Base-by-base conservation (phyloP, 2,888 invertebrate species). In the Nomada lathburiana region DNA sequence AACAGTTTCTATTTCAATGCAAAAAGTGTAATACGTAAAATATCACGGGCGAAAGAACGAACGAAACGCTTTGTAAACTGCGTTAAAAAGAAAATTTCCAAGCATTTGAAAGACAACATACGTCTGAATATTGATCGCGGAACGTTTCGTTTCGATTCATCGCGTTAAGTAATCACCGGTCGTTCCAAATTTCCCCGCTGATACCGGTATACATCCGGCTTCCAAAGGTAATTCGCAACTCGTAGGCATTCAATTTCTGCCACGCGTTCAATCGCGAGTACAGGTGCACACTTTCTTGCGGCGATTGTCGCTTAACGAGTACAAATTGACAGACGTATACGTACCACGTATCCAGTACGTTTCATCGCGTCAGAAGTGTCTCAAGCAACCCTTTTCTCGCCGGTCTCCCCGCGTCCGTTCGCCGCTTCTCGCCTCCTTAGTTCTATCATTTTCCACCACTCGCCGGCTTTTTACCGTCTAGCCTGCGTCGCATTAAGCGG, bases 401-500 rank as follows among this genome's bases (percentile, higher is more conserved):
- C 20, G 18, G 20, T 57, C 7, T 23, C 23, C 16, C 23, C 64
- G 29, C 29, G 70, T 36, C 63, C 60, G 65, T 60, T 18, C 52
- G 20, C 20, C 44, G 16, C 53, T 70, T 55, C 50, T 26, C n/a
- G 44, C 16, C 57, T 72, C 60, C 72, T 72, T 68, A 55, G 82
- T 71, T 81, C 65, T 52, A 65, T 65, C 70, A 53, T 81, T 73
- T 59, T 73, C 60, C 71, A 73, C n/a, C 67, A 68, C 70, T 65
- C 42, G 60, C 52, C 47, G 53, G 13, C 67, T 68, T 78, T 83
- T 83, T 74, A 52, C 74, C 62, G 67, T 82, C 77, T 65, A 73
- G 59, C 59, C 60, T 47, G 77, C 74, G 78, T 82, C 83, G 26
- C 77, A 74, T 83, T 73, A 77, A 82, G 68, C 70, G 74, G 70